A percentile compares a stretch with the other conserved stretches of the same genome.
These are phyloP conservation scores for Macrophya alboannulata DNA, from an alignment of 2,888 invertebrate genomes.

Conservation along the genomic window DNA sequence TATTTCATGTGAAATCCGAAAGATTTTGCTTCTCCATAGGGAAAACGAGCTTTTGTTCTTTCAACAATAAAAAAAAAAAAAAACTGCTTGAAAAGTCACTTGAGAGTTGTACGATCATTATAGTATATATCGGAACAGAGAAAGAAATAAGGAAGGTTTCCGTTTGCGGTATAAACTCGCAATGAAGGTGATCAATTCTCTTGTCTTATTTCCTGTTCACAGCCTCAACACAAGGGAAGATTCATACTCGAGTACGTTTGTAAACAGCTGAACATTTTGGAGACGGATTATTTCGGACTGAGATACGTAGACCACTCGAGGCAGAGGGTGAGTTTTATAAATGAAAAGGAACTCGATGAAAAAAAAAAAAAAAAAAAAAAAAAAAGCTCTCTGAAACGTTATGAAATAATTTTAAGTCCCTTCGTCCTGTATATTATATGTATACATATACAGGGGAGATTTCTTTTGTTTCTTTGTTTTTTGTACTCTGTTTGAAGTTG, in stretches of 20 bases:
- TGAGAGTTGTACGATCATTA: background rate
- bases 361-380: background rate
- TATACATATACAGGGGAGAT: background rate
- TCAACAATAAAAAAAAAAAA: background rate
- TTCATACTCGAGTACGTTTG: conserved; percentile 95
- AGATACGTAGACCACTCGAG: conserved; percentile 94
- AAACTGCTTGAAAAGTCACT: background rate
- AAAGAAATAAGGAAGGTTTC: background rate
- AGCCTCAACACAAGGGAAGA: conserved; percentile 95
- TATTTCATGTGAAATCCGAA: background rate
- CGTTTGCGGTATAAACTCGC: conserved; percentile 3
- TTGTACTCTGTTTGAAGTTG: background rate
- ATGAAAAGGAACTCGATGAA: background rate
- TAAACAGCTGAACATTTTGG: conserved; percentile 93
- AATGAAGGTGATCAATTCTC: conserved; percentile 27
- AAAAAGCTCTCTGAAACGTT: conserved; percentile 3
- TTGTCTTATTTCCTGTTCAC: conserved; percentile 61
- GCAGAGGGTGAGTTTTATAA: conserved; percentile 88
- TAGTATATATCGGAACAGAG: background rate
- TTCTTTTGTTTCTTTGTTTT: background rate
- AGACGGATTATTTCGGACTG: conserved; percentile 97
- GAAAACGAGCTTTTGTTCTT: background rate
- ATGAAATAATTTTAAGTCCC: background rate
- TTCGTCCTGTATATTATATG: too few relatives aligned
- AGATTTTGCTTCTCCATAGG: background rate